Conservation (phyloP, 2,797 vertebrate genomes). For the Phoxinus dragarum region DNA sequence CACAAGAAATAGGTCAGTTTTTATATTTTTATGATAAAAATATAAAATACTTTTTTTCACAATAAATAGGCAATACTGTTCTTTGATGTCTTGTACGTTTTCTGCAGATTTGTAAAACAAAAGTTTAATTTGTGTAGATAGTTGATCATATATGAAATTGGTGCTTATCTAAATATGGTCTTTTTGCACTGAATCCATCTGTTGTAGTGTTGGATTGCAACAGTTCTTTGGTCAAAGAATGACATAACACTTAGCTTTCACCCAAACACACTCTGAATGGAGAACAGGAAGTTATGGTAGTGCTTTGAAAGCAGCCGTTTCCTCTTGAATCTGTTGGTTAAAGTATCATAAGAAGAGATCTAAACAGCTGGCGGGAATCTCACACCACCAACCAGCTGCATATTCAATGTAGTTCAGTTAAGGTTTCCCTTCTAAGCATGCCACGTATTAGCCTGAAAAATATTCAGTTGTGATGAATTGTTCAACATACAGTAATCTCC, state of each 20-base stretch:
- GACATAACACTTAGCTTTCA: conserved; percentile 28
- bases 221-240: conserved; percentile 4
- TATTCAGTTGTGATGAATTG: conserved; percentile 48
- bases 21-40: conserved; percentile 46
- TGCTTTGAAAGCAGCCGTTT: conserved; percentile 42
- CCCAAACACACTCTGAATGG: conserved; percentile 16
- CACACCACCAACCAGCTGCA: conserved; percentile 10
- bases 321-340: conserved; percentile 20
- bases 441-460: conserved; percentile 45
- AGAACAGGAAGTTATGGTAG: conserved; percentile 20
- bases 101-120: not conserved
- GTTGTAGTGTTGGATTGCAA: conserved; percentile 15
- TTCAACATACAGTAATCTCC: conserved; percentile 42
- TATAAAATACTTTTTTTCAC: not conserved
- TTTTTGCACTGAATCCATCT: not conserved
- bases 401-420: conserved; percentile 46
- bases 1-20: conserved; percentile 84
- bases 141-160: not conserved
- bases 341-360: not conserved
- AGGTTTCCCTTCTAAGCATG: conserved; percentile 40
- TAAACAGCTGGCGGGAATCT: conserved; percentile 34
- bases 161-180: conserved; percentile 1
- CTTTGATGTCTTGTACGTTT: not conserved
- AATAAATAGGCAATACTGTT: not conserved
- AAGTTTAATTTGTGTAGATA: not conserved